Conservation (phyloP, 2,888 invertebrate genomes). For the Craniophora ligustri region DNA sequence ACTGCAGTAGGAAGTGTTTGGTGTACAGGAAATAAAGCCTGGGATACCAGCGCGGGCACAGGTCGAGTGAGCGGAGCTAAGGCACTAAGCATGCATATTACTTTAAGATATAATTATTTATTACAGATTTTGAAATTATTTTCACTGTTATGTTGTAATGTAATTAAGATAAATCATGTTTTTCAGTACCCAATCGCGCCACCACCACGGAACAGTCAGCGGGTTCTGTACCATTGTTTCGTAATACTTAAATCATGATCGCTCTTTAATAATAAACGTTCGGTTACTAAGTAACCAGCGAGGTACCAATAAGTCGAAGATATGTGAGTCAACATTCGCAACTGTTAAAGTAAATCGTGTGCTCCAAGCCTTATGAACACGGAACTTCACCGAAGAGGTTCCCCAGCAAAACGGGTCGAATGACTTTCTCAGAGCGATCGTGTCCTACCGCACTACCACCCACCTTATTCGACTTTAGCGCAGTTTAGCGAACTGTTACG, state of each 20-base stretch:
- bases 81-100: background rate
- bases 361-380: constrained; percentile 42
- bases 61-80: constrained; percentile 9
- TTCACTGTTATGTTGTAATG: background rate
- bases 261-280: background rate
- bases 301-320: background rate
- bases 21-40: constrained; percentile 54
- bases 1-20: constrained; percentile 57
- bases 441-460: constrained; percentile 58
- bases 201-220: background rate
- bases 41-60: constrained; percentile 26
- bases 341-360: constrained; percentile 14
- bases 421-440: constrained; percentile 66
- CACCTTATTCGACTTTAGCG: constrained; percentile 60
- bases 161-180: background rate
- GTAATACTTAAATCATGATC: background rate
- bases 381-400: constrained; percentile 65
- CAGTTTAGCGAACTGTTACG: constrained; percentile 63
- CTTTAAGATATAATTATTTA: background rate
- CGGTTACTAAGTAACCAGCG: too few relatives aligned
- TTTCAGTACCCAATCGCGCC: background rate
- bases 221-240: background rate
- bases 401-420: constrained; percentile 69
- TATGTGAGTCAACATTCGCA: background rate
- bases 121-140: background rate